A percentile compares a stretch with the other conserved stretches of the same genome.
These are phyloP conservation scores for Hoplostethus mediterraneus DNA, from an alignment of 2,797 vertebrate genomes.

Conservation along the genomic window DNA sequence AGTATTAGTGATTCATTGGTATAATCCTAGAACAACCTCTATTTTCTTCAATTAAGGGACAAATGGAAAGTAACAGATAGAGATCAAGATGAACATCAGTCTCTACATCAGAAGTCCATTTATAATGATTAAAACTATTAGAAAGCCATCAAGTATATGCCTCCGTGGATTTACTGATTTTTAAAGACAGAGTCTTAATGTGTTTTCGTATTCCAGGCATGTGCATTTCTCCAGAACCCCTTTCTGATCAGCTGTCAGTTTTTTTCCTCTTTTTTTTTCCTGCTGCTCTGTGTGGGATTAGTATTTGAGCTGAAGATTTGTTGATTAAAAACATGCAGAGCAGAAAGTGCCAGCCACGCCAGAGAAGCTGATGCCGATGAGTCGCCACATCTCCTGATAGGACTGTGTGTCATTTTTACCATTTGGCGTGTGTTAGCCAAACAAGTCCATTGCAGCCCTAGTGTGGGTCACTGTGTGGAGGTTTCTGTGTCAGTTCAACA, in stretches of 20 bases:
- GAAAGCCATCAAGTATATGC: not conserved
- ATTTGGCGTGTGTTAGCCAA: conserved; percentile 65
- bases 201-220: conserved; percentile 27
- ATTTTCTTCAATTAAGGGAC: conserved; percentile 17
- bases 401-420: conserved; percentile 62
- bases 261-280: conserved; percentile 32
- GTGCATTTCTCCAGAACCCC: conserved; percentile 41
- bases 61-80: conserved; percentile 16
- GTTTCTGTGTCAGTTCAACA: conserved; percentile 58
- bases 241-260: conserved; percentile 66
- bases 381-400: conserved; percentile 58
- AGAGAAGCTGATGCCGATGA: conserved; percentile 61
- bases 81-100: not conserved
- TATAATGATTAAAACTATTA: not conserved
- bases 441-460: conserved; percentile 50
- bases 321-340: conserved; percentile 47
- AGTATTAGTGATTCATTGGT: not conserved
- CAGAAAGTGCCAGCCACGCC: conserved; percentile 58
- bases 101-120: conserved; percentile 11
- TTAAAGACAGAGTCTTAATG: conserved; percentile 14
- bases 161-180: conserved; percentile 3
- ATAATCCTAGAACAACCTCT: too few relatives aligned
- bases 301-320: conserved; percentile 64
- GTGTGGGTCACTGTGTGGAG: conserved; percentile 49
- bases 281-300: conserved; percentile 64